These are phyloP conservation scores for Apodemus speciosus DNA, from an alignment of 2,113 vertebrate species.

Conservation along the genomic window DNA sequence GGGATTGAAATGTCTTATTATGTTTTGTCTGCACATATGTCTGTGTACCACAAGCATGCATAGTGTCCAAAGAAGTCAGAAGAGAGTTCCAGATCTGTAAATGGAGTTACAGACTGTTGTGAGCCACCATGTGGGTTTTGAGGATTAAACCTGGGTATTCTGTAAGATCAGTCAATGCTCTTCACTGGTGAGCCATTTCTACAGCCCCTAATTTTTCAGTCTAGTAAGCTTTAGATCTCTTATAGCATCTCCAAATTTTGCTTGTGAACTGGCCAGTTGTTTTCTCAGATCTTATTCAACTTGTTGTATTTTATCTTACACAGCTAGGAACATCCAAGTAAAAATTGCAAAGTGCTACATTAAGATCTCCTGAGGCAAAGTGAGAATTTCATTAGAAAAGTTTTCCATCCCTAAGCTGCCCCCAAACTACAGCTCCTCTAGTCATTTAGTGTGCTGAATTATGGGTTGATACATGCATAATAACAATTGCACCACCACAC, in stretches of 20 bases:
- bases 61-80: background rate
- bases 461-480: background rate
- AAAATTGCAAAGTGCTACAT: background rate
- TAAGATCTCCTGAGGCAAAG: background rate
- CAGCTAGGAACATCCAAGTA: background rate
- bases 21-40: background rate
- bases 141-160: background rate
- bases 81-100: background rate
- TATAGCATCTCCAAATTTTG: background rate
- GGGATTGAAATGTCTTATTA: background rate
- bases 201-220: background rate
- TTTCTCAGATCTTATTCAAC: background rate
- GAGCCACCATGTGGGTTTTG: background rate
- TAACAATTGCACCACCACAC: background rate
- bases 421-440: background rate
- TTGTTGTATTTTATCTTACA: background rate
- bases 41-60: background rate
- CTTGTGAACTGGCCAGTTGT: background rate
- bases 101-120: background rate
- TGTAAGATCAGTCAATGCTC: background rate
- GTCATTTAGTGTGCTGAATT: background rate
- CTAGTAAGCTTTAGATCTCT: background rate
- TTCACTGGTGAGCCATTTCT: background rate
- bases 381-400: background rate
- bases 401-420: background rate